A percentile compares a stretch with the other conserved stretches of the same genome.
Evolutionary conservation across 2,113 vertebrate species (phyloP).

Genomic region (Phrynosoma blainvillii): DNA sequence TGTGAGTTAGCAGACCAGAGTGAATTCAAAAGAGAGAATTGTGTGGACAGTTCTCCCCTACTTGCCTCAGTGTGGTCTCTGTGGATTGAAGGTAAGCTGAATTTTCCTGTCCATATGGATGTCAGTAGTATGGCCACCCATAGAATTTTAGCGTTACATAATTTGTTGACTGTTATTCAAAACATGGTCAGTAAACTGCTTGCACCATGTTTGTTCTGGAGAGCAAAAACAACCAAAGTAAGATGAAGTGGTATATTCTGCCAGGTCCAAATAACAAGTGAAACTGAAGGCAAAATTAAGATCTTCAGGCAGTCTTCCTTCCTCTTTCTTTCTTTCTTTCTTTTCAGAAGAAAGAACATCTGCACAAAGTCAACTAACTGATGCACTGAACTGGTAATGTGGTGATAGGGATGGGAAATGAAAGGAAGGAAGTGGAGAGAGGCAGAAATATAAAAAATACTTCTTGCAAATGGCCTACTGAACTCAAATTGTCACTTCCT

Average conservation of each 20-base stretch:
- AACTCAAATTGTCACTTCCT: constrained; percentile 40
- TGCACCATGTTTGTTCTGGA: background rate
- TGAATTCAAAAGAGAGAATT: too few species aligned
- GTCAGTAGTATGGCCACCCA: too few species aligned
- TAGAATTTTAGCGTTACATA: too few species aligned
- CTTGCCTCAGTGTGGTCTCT: too few species aligned
- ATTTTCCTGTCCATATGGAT: too few species aligned
- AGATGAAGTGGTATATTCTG: background rate
- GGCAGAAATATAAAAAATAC: background rate
- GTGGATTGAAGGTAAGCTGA: too few species aligned
- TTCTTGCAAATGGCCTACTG: constrained; percentile 14
- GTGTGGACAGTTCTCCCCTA: too few species aligned
- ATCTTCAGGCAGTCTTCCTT: background rate
- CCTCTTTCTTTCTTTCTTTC: background rate
- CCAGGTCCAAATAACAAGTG: background rate
- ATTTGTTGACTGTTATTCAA: background rate
- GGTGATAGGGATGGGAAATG: background rate
- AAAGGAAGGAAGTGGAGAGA: background rate
- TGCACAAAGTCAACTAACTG: background rate
- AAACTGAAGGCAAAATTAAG: background rate
- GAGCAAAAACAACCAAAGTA: background rate
- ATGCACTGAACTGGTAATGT: background rate
- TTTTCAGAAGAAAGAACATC: background rate
- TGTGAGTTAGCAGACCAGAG: too few species aligned
- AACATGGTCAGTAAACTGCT: background rate